Evolutionary conservation across 2,113 vertebrate species (phyloP).

Genomic region (Stigmatopora argus): DNA sequence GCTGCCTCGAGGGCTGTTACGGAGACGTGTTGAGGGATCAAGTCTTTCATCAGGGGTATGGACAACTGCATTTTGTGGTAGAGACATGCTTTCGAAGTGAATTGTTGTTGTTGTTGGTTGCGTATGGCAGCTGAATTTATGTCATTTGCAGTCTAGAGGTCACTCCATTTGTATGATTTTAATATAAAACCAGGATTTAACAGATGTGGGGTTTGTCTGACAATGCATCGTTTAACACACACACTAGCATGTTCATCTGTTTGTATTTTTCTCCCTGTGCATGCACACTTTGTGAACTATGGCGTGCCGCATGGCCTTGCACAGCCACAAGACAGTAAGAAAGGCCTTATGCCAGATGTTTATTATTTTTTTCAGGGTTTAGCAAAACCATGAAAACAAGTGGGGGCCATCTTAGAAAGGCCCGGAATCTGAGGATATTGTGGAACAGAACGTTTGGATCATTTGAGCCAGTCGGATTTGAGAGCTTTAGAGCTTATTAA

Average conservation of each 20-base stretch:
- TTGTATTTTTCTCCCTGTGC: conserved; percentile 23
- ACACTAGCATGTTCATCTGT: conserved; percentile 21
- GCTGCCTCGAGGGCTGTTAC: conserved; percentile 57
- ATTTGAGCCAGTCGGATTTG: conserved; percentile 61
- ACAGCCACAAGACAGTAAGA: conserved; percentile 28
- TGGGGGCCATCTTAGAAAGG: conserved; percentile 45
- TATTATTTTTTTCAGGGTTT: conserved; percentile 59
- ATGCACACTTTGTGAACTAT: conserved; percentile 19
- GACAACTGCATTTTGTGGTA: conserved; percentile 9
- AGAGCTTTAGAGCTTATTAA: conserved; percentile 63
- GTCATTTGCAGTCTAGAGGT: conserved; percentile 8
- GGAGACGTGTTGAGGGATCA: conserved; percentile 52
- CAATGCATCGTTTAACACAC: not conserved
- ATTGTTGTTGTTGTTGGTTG: conserved; percentile 14
- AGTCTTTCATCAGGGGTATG: conserved; percentile 60
- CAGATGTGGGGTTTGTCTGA: not conserved
- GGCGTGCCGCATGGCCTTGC: conserved; percentile 37
- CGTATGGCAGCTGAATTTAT: conserved; percentile 21
- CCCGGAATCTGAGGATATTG: conserved; percentile 60
- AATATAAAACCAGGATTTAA: not conserved
- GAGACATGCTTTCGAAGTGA: conserved; percentile 5
- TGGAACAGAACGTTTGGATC: conserved; percentile 53
- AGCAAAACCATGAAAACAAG: conserved; percentile 69
- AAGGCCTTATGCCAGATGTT: conserved; percentile 56
- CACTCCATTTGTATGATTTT: conserved; percentile 3